These are phyloP conservation scores for Phoebastria nigripes DNA, from an alignment of 2,797 vertebrate genomes.

Conservation along the genomic window DNA sequence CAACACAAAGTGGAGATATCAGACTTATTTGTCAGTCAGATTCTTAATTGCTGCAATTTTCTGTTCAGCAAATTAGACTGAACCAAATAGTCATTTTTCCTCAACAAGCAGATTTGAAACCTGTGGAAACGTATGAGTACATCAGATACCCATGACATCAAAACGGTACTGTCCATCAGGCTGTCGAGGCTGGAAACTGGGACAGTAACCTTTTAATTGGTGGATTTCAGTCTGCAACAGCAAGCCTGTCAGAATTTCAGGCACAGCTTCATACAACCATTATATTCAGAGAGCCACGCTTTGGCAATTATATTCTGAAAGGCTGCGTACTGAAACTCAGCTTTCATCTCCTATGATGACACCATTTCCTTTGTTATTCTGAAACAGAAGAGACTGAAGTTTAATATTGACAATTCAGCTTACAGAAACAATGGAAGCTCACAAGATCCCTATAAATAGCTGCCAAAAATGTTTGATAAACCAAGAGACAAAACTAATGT, in stretches of 20 bases:
- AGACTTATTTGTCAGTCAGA: neutral
- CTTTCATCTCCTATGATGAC: neutral
- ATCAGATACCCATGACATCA: neutral
- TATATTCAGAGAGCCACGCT: neutral
- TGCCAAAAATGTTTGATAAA: neutral
- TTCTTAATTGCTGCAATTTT: neutral
- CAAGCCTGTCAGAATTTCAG: neutral
- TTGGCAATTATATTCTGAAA: neutral
- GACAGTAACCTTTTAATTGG: neutral
- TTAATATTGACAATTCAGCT: neutral
- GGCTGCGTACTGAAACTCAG: neutral
- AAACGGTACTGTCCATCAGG: neutral
- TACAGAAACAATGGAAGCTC: neutral
- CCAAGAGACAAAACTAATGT: neutral
- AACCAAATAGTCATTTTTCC: neutral
- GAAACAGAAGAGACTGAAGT: neutral
- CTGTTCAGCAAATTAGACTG: neutral
- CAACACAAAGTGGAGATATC: neutral
- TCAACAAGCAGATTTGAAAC: neutral
- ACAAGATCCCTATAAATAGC: neutral
- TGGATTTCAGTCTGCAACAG: neutral
- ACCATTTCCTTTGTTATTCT: constrained; percentile 2
- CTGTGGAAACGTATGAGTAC: neutral
- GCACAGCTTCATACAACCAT: neutral
- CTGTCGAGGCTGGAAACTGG: neutral